phyloP scores from a whole-genome alignment of 2,888 invertebrate genomes.

The Tyria jacobaeae region DNA sequence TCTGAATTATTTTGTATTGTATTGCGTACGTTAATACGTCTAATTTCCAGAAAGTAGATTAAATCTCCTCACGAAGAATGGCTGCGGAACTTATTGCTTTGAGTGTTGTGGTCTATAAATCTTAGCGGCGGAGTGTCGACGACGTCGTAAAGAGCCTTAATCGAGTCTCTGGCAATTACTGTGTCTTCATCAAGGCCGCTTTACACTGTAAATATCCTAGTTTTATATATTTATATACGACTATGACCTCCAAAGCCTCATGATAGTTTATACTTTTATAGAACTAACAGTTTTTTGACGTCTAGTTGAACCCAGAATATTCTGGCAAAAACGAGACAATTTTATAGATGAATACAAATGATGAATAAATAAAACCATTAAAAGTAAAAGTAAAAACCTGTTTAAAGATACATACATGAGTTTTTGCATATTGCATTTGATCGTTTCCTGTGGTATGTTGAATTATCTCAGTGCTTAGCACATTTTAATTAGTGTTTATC shows the following conservation, averaged over 20 bases:
- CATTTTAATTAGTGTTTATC: slow-evolving; percentile 1
- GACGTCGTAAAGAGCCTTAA: slow-evolving; percentile 67
- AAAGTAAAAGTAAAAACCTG: slow-evolving; percentile 1
- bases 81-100: slow-evolving; percentile 55
- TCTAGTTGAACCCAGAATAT: not conserved
- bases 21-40: slow-evolving; percentile 10
- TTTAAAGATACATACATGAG: slow-evolving; percentile 3
- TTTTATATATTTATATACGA: slow-evolving; percentile 51
- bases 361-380: not conserved
- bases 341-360: not conserved
- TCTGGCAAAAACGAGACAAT: not conserved
- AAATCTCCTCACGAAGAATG: slow-evolving; percentile 40
- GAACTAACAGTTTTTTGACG: slow-evolving; percentile 43
- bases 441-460: slow-evolving; percentile 5
- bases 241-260: slow-evolving; percentile 50
- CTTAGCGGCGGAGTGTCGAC: slow-evolving; percentile 47
- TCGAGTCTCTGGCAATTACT: slow-evolving; percentile 67
- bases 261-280: slow-evolving; percentile 33
- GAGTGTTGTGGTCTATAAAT: slow-evolving; percentile 62
- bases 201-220: slow-evolving; percentile 56
- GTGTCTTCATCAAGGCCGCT: slow-evolving; percentile 55
- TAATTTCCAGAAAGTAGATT: slow-evolving; percentile 34
- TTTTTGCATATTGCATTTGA: not conserved
- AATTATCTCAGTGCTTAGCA: slow-evolving; percentile 1
- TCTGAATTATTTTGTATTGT: slow-evolving; percentile 2